Evolutionary conservation across 2,888 invertebrate genomes (phyloP).

Genomic region (Parnassius mnemosyne): DNA sequence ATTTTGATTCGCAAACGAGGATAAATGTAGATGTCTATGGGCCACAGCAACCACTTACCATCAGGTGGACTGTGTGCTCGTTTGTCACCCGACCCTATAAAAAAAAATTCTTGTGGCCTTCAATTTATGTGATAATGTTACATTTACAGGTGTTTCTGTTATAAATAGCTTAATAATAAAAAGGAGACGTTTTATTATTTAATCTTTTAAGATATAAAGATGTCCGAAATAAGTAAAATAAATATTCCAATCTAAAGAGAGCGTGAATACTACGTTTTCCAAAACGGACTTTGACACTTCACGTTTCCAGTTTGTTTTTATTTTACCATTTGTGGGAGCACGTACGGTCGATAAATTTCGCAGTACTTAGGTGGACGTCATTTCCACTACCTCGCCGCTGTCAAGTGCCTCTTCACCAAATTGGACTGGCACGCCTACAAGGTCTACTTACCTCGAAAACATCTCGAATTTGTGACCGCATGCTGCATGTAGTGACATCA

Average conservation of each 20-base stretch:
- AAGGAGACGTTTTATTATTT: no score
- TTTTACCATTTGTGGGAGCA: conserved; percentile 54
- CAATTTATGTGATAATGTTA: no score
- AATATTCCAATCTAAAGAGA: not conserved
- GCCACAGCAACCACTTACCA: no score
- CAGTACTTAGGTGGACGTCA: conserved; percentile 65
- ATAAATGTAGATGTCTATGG: no score
- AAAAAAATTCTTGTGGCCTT: no score
- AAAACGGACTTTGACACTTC: conserved; percentile 60
- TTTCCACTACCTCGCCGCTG: conserved; percentile 53
- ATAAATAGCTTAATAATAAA: no score
- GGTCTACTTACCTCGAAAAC: conserved; percentile 29
- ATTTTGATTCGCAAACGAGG: no score
- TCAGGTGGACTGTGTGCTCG: no score
- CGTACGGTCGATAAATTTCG: conserved; percentile 71
- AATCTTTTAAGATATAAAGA: no score
- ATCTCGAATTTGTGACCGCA: conserved; percentile 25
- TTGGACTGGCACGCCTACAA: conserved; percentile 58
- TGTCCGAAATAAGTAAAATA: not conserved
- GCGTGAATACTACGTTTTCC: conserved; percentile 32
- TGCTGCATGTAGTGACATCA: conserved; percentile 4
- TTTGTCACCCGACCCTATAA: no score
- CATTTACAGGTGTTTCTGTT: no score
- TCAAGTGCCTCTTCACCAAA: conserved; percentile 54
- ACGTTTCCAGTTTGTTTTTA: conserved; percentile 55